phyloP scores from a whole-genome alignment of 2,888 invertebrate species.

The Drosophila nr. medialis region DNA sequence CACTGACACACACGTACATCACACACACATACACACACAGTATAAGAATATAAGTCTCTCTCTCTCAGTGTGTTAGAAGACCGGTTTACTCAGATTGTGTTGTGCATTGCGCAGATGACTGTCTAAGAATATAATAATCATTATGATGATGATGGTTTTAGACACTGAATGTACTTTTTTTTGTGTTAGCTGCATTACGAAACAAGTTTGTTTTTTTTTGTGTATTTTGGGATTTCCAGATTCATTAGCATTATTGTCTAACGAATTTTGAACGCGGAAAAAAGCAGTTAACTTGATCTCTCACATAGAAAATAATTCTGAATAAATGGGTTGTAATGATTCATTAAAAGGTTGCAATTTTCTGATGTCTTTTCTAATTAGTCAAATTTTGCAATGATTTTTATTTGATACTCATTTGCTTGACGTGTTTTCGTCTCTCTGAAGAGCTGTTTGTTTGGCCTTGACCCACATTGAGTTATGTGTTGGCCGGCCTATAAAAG shows the following conservation, averaged over 20 bases:
- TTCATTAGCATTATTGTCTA: slow-evolving; percentile 44
- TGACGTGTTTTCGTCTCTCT: not conserved
- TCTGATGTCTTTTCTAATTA: not conserved
- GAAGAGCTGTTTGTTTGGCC: slow-evolving; percentile 60
- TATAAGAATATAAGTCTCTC: slow-evolving; percentile 16
- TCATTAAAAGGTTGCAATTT: not conserved
- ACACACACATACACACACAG: not conserved
- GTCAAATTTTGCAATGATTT: not conserved
- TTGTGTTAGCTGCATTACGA: slow-evolving; percentile 25
- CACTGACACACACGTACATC: not conserved
- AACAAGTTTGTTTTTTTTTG: slow-evolving; percentile 39
- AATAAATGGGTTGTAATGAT: slow-evolving; percentile 15
- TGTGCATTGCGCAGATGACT: slow-evolving; percentile 30
- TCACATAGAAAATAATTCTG: slow-evolving; percentile 22
- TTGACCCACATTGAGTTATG: slow-evolving; percentile 70
- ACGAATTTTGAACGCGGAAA: slow-evolving; percentile 14
- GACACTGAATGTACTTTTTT: slow-evolving; percentile 16
- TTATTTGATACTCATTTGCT: not conserved
- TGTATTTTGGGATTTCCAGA: slow-evolving; percentile 41
- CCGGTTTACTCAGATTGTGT: slow-evolving; percentile 6
- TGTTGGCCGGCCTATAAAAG: slow-evolving; percentile 40
- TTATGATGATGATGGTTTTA: slow-evolving; percentile 11
- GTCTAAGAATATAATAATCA: slow-evolving; percentile 5
- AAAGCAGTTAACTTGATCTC: slow-evolving; percentile 17
- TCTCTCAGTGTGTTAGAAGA: not conserved